Evolutionary conservation across 2,113 vertebrate genomes (phyloP), one percentile per base, ranked within the genome.

Genomic region (Sander vitreus): DNA sequence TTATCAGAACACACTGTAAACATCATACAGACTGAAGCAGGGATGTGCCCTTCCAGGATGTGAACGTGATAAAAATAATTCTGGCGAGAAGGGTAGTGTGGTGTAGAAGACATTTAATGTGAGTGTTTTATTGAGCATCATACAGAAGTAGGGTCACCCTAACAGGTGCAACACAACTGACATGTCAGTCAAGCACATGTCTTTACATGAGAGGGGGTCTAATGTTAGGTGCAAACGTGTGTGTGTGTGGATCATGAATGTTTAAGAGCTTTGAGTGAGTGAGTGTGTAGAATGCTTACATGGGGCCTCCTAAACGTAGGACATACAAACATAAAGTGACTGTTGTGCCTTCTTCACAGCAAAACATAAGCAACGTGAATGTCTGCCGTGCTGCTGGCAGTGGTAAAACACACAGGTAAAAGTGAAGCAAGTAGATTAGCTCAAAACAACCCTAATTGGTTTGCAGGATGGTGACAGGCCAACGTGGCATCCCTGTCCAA

Each of bases 361-460:
- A 18, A 45, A 81, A 19, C 30, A 36, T 6, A 12, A n/a, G 53
- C 51, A 54, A 5, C 36, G 70, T 25, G 51, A 57, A 25, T 19
- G 9, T 54, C 27, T 55, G 75, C 73, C 73, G 50, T 47, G 57
- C 78, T 69, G 77, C 8, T 65, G 81, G 69, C 80, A 39, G n/a
- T 3, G 43, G 14, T 45, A 23, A 60, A 64, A 66, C 83, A 54
- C 65, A 18, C 66, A 45, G 60, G 67, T 77, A 64, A 16, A 27
- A 78, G 43, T 39, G 69, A 63, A 73, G 79, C 6, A 33, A 53
- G 74, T 3, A 60, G 73, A 60, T 86, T 59, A 76, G 77, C 73
- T 67, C 6, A 84, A 76, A 89, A 73, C 66, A 76, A 55, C 50
- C 65, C 78, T 90, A 91, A 91, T 92, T 88, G 84, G 62, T 87